A percentile compares a stretch with the other conserved stretches of the same genome.
Conservation (phyloP, 2,797 vertebrate genomes). For the Malurus splendens region DNA sequence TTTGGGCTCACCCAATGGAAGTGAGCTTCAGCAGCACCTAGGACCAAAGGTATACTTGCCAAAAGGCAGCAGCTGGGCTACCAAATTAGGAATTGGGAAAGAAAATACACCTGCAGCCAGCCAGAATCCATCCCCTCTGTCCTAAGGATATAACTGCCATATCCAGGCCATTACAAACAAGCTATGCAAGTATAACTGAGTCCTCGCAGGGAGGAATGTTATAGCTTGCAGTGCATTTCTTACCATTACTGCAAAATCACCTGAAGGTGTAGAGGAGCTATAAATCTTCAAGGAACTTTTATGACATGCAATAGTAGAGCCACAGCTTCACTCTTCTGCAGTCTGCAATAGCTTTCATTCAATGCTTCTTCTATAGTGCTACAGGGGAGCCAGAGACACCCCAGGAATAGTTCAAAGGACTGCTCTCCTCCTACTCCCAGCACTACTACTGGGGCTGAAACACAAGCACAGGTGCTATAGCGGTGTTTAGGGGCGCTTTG, state of each 20-base stretch:
- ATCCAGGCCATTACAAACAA: neutral
- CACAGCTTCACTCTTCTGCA: neutral
- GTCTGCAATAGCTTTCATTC: neutral
- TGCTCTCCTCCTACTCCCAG: neutral
- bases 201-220: neutral
- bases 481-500: neutral
- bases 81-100: neutral
- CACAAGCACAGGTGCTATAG: neutral
- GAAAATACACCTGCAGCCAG: neutral
- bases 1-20: neutral
- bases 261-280: neutral
- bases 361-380: neutral
- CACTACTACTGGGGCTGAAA: neutral
- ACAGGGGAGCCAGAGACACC: neutral
- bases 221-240: neutral
- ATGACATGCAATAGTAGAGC: neutral
- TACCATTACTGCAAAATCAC: slow-evolving; percentile 10
- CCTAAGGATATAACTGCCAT: neutral
- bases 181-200: neutral
- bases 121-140: neutral
- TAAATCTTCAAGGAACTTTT: neutral
- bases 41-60: neutral
- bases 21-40: neutral
- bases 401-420: neutral
- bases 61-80: neutral